Conservation (phyloP, 2,888 invertebrate genomes). For the Theretra japonica region DNA sequence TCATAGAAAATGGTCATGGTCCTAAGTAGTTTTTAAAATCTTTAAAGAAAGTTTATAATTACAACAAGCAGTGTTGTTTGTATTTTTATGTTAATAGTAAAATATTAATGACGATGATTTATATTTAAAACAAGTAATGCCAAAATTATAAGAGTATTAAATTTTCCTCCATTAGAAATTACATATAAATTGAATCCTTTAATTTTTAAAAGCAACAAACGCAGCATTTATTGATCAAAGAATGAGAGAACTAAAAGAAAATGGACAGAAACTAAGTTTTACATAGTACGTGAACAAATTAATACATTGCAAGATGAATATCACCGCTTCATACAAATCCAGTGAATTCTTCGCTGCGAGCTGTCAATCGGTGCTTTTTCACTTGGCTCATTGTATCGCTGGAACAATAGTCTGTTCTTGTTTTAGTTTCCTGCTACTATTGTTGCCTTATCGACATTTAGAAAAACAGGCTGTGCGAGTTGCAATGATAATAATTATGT, state of each 20-base stretch:
- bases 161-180: no score
- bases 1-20: no score
- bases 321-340: slow-evolving; percentile 46
- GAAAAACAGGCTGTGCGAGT: slow-evolving; percentile 49
- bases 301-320: slow-evolving; percentile 39
- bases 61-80: no score
- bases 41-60: no score
- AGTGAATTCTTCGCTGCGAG: slow-evolving; percentile 50
- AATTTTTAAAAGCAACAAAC: neutral
- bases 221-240: neutral
- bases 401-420: slow-evolving; percentile 68
- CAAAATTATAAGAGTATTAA: no score
- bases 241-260: neutral
- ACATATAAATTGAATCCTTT: neutral
- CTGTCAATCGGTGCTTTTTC: slow-evolving; percentile 65
- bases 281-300: slow-evolving; percentile 20
- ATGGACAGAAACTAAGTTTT: slow-evolving; percentile 19
- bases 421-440: slow-evolving; percentile 67
- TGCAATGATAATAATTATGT: slow-evolving; percentile 47
- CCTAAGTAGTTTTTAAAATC: no score
- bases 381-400: slow-evolving; percentile 64
- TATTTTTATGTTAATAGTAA: no score
- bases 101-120: no score
- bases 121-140: no score
- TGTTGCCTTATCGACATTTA: slow-evolving; percentile 67